Conservation (phyloP, 92 coral and sea anemone genomes). For the Zoanthus sociatus region DNA sequence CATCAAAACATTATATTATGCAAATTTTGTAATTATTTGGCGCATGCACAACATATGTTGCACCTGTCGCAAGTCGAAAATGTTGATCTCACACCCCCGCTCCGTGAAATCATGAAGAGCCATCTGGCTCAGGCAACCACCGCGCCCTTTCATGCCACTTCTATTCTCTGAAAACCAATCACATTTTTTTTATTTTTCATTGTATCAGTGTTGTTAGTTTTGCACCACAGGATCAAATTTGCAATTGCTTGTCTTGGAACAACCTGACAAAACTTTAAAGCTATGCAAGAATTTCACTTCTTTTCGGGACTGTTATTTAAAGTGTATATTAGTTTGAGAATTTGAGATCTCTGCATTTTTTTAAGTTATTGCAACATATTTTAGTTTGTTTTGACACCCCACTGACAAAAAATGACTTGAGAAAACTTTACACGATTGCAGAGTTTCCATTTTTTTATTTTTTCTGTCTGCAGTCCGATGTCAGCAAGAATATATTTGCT, state of each 20-base stretch:
- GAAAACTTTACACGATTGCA: no score
- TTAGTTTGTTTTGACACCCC: no score
- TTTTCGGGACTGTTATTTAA: no score
- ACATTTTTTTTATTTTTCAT: background rate
- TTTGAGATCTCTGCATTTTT: no score
- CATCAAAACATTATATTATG: slow-evolving; percentile 50
- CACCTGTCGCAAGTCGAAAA: slow-evolving; percentile 31
- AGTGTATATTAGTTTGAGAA: no score
- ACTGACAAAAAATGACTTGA: no score
- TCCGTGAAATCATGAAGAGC: background rate
- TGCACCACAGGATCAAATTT: background rate
- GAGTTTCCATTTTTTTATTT: no score
- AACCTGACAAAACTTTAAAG: background rate
- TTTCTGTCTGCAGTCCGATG: no score
- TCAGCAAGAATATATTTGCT: no score
- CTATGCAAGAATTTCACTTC: no score
- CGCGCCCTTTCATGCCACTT: slow-evolving; percentile 41
- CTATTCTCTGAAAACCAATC: slow-evolving; percentile 16
- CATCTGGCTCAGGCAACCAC: slow-evolving; percentile 34
- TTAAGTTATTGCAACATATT: no score
- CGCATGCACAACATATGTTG: slow-evolving; percentile 33
- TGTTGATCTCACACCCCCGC: slow-evolving; percentile 42
- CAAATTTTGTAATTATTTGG: slow-evolving; percentile 22
- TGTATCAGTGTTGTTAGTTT: background rate
- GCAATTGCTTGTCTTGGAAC: background rate